Base-by-base conservation (phyloP, 2,888 invertebrate genomes). In the Plebejus argus region DNA sequence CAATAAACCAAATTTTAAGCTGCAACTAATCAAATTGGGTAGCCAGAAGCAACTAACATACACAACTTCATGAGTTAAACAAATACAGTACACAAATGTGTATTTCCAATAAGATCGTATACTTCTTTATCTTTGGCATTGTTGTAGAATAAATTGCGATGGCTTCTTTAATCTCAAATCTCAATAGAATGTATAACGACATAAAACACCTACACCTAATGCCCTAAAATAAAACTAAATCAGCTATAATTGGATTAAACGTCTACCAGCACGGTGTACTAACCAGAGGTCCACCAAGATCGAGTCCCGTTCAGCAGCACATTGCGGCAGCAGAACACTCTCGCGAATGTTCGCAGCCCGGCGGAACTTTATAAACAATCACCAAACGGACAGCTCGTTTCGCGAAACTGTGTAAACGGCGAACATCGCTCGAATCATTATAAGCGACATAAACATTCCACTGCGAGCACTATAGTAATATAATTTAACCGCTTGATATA, bases 271-370 rank as follows among this genome's bases (percentile, higher is more conserved):
- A 0, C 33, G 10, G 28, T 20, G 6, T 79, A 83, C 83, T 70
- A 81, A 83, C 83, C 83, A 82, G 80, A 79, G 77, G 71, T 74
- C 81, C 78, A 82, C 81, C 79, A 79, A 76, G 70, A 79, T 78
- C 77, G 74, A 76, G 79, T 78, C 71, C 81, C 79, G 78, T 45
- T 81, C 82, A 83, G 81, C 76, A 81, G 83, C 78, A 78, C 78
- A 79, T 76, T 78, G 78, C 78, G 10, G 45, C 45, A 45, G 45
- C 45, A 39, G 39, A 45, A 10, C 8, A 78, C 76, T 66, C 78
- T 45, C 56, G 66, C 72, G 33, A n/a, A 70, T 79, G 75, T 79
- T 79, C 77, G 74, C 79, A 56, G 53, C 79, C 82, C 83, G 82
- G 82, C 80, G 78, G 58, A 76, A 74, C 77, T 78, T 81, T 81